Evolutionary conservation across 2,888 invertebrate species (phyloP).

Genomic region (Sphecodes monilicornis): DNA sequence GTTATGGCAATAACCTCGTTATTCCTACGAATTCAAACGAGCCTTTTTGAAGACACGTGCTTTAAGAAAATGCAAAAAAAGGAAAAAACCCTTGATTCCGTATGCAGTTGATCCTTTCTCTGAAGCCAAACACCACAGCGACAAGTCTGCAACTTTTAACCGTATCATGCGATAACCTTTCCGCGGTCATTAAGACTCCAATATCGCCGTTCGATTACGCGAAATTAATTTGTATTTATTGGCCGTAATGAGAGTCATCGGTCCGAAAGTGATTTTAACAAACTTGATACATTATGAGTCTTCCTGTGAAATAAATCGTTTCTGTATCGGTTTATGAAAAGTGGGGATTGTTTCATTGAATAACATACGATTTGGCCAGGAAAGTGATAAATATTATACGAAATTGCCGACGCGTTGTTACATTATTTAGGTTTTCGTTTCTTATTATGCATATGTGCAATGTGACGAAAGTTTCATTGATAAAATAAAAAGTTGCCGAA

Average conservation of each 20-base stretch:
- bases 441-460: not conserved
- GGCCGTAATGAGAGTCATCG: not conserved
- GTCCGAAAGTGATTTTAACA: not conserved
- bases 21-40: too few relatives aligned
- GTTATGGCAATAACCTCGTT: too few relatives aligned
- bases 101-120: not conserved
- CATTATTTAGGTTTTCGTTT: not conserved
- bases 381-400: not conserved
- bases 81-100: not conserved
- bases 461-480: conserved; percentile 1
- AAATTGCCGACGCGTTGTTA: not conserved
- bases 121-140: not conserved
- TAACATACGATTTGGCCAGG: not conserved
- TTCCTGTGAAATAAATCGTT: not conserved
- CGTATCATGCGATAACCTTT: not conserved
- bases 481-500: not conserved
- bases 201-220: not conserved
- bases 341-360: not conserved
- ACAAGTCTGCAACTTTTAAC: not conserved
- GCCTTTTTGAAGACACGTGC: not conserved
- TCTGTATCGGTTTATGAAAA: too few relatives aligned
- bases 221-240: not conserved
- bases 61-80: not conserved
- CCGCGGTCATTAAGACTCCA: not conserved
- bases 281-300: not conserved